phyloP scores from a whole-genome alignment of 2,888 invertebrate species.

The Tenthredo amoena region DNA sequence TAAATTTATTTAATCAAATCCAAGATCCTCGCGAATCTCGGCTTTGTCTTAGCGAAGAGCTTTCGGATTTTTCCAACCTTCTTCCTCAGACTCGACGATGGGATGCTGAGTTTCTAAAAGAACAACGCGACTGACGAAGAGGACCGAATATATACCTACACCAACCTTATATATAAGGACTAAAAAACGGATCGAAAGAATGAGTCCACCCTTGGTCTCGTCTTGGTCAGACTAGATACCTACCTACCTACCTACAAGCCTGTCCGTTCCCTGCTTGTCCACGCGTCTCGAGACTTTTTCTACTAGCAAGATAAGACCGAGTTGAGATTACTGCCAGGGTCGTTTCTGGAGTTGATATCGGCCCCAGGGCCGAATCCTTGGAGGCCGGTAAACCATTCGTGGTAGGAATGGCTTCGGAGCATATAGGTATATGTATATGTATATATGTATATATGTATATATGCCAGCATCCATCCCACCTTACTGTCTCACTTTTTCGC shows the following conservation, averaged over 20 bases:
- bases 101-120: neutral
- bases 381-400: conserved; percentile 47
- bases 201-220: neutral
- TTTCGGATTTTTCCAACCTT: neutral
- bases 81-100: neutral
- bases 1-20: conserved; percentile 11
- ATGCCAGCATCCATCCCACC: conserved; percentile 26
- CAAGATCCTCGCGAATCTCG: neutral
- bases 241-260: neutral
- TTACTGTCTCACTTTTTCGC: conserved; percentile 33
- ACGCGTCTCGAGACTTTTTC: conserved; percentile 31
- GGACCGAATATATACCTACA: neutral
- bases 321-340: conserved; percentile 45
- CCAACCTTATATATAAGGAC: neutral
- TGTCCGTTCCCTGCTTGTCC: conserved; percentile 1
- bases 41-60: neutral
- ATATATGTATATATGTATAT: neutral
- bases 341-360: conserved; percentile 50
- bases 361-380: conserved; percentile 46
- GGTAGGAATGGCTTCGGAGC: conserved; percentile 20
- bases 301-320: conserved; percentile 43
- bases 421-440: neutral
- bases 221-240: neutral
- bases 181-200: conserved; percentile 13
- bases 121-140: neutral